Percentiles rank a stretch among this genome's conserved stretches.
phyloP scores from a whole-genome alignment of 2,113 vertebrate species.

The Rhipidura dahli region DNA sequence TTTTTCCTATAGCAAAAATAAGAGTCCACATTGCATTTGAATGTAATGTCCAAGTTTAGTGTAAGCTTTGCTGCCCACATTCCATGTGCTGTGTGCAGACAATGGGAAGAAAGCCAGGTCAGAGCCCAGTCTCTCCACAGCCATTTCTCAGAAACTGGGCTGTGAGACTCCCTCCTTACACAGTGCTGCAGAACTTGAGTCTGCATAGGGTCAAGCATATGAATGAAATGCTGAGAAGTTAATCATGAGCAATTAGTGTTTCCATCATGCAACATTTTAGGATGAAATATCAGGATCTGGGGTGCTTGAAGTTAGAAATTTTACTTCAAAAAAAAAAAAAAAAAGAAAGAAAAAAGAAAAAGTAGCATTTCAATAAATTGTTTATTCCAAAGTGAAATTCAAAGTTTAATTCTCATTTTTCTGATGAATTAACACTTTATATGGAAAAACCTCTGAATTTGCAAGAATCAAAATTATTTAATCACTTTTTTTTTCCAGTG shows the following conservation, averaged over 20 bases:
- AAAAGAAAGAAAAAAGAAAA: neutral
- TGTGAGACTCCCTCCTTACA: neutral
- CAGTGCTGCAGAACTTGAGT: neutral
- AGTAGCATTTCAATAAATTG: neutral
- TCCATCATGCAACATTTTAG: neutral
- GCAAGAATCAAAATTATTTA: neutral
- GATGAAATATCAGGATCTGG: neutral
- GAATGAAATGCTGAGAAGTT: neutral
- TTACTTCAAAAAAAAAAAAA: neutral
- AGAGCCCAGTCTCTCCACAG: neutral
- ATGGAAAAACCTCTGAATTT: neutral
- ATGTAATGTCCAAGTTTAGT: neutral
- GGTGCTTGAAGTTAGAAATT: neutral
- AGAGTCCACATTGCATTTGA: neutral
- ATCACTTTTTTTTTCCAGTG: neutral
- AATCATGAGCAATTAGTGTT: neutral
- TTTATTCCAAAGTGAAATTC: neutral
- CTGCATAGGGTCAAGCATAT: neutral
- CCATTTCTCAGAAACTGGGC: neutral
- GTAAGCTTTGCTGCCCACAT: neutral
- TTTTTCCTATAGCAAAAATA: neutral
- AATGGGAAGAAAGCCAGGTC: neutral
- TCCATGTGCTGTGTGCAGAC: neutral
- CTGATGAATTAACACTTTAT: neutral
- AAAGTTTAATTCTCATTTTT: neutral